Evolutionary conservation across 2,797 vertebrate species (phyloP).

Genomic region (Miichthys miiuy): DNA sequence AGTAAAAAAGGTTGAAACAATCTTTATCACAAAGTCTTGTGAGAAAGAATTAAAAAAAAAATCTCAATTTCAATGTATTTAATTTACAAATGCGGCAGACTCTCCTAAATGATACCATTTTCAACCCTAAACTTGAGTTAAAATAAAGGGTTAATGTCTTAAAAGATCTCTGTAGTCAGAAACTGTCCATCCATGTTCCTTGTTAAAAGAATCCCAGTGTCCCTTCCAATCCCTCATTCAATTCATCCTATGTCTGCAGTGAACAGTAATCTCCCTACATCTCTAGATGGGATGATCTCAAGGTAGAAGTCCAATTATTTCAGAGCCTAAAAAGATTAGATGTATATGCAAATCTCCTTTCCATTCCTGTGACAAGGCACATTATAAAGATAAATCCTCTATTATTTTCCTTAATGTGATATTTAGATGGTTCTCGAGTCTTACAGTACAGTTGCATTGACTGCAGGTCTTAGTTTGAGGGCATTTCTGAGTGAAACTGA

Average conservation of each 20-base stretch:
- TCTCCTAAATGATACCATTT: neutral
- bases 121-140: neutral
- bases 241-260: constrained; percentile 42
- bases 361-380: constrained; percentile 54
- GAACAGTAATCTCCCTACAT: constrained; percentile 61
- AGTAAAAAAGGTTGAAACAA: neutral
- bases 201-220: constrained; percentile 27
- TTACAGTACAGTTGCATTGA: neutral
- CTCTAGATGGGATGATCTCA: constrained; percentile 64
- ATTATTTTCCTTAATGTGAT: constrained; percentile 48
- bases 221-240: constrained; percentile 37
- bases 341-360: constrained; percentile 61
- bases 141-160: constrained; percentile 5
- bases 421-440: constrained; percentile 47
- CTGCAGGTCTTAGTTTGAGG: constrained; percentile 22
- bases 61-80: neutral
- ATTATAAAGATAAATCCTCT: constrained; percentile 58
- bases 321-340: constrained; percentile 63
- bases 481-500: constrained; percentile 4
- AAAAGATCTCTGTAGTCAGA: constrained; percentile 6
- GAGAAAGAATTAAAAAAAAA: neutral
- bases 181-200: constrained; percentile 33
- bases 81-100: neutral
- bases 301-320: constrained; percentile 71
- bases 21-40: neutral